Evolutionary conservation across 2,888 invertebrate genomes (phyloP), one percentile per base, ranked within the genome.

Genomic region (Brachyptera putata): DNA sequence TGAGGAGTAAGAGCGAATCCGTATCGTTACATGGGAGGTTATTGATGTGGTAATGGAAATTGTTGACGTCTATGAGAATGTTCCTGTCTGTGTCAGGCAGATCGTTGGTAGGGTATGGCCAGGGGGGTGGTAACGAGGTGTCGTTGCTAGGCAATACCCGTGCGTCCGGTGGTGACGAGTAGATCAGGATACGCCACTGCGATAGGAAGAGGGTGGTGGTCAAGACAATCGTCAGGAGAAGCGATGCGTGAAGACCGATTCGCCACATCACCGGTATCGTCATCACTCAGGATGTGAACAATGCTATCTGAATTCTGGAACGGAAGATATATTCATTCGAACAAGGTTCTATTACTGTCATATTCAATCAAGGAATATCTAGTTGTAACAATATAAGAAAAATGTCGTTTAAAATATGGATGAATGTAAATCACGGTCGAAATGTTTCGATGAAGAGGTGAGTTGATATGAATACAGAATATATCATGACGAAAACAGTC

Each of bases 41-140:
- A 64, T 82, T 80, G 43, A 84, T 79, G 56, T 75, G 74, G 70
- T 86, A 88, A 14, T 75, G 72, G 70, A 89, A 88, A 68, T 82
- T 75, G 50, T 77, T 75, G 49, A 87, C 71, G 70, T 85, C 80
- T 41, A 84, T 80, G 57, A 85, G 72, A 41, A 69, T 69, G n/a
- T 68, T 66, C 61, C 71, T 73, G 66, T 76, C 75, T 50, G 68
- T 66, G 7, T 67, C 61, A 58, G 66, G 66, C 62, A 70, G 67
- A 57, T 58, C 37, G 58, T 62, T 58, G 58, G 64, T 39, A 14
- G 57, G 60, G 46, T 64, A 64, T 1, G 64, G n/a, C n/a, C n/a
- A n/a, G n/a, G n/a, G 64, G 11, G 62, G 60, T 14, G 64, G 60
- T 55, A 56, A 26, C 3, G 50, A 48, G 5, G 62, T 25, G 39